phyloP scores from a whole-genome alignment of 2,797 vertebrate genomes.

The Lemur catta region DNA sequence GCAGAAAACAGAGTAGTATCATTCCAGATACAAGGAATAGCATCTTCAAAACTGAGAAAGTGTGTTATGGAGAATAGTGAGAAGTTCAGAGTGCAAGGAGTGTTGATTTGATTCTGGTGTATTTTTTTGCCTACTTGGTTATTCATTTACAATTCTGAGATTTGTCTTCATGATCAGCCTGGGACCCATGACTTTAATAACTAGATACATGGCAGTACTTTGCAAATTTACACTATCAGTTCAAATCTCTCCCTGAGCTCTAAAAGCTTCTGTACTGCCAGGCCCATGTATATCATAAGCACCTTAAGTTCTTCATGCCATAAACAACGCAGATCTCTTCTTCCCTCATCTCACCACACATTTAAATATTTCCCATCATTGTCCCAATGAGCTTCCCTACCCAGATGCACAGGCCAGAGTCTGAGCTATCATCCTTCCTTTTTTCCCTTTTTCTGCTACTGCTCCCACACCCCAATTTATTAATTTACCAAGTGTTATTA shows the following conservation, averaged over 20 bases:
- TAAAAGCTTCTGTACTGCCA: background rate
- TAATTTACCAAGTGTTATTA: background rate
- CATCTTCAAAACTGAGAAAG: background rate
- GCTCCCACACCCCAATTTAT: background rate
- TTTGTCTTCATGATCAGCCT: background rate
- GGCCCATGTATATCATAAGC: background rate
- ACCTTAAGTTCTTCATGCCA: background rate
- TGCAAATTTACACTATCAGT: background rate
- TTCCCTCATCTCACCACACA: background rate
- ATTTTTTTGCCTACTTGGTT: background rate
- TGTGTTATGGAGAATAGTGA: background rate
- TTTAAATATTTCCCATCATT: background rate
- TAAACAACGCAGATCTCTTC: background rate
- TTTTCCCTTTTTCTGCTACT: background rate
- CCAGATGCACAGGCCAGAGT: background rate
- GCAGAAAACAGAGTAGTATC: background rate
- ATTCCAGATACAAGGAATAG: rapidly evolving
- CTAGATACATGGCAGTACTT: background rate
- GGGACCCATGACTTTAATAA: background rate
- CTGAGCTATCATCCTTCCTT: background rate
- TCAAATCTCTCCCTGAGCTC: background rate
- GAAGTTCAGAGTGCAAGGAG: background rate
- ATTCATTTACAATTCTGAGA: background rate
- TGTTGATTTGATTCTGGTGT: background rate
- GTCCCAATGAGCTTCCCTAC: background rate